Evolutionary conservation across 2,888 invertebrate species (phyloP), one percentile per base, ranked within the genome.

Genomic region (Diarsia mendica): DNA sequence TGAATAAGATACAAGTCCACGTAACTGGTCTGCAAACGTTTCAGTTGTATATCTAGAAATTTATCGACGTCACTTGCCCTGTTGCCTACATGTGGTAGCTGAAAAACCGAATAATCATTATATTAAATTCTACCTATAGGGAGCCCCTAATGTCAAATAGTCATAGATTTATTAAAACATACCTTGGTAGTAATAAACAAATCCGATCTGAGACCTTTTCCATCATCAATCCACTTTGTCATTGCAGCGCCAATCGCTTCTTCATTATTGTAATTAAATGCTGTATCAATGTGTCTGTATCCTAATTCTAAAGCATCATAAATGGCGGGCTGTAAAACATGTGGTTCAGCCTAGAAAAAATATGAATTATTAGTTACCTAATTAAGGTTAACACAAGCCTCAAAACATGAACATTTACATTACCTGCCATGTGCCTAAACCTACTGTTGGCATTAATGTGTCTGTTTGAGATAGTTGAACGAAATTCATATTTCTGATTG

Each of bases 141-240:
- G 18, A 72, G 2, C 20, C 3, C 1, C 18, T 20, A 74, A 9
- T 23, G 11, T 49, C 49, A n/a, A 60, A 10, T 58, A 44, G 5
- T 46, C n/a, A 5, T 9, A 20, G 0, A 68, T 28, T 68, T 51
- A 13, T 18, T 55, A 72, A 23, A 1, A n/a, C 70, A 70, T 75
- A 98, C 98, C 97, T 98, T 98, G n/a, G 98, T 98, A 48, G 98
- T 98, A 79, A 98, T 97, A 93, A 98, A 98, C 77, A 98, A 94
- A 67, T 98, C 98, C 87, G 97, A 97, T 76, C 98, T 95, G 78
- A 95, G 97, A 18, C 98, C 97, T 88, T 97, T 97, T 58, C 97
- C 97, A 65, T 97, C 95, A 44, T 95, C 91, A 51, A 98, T 95
- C 97, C 98, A 98, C 89, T 97, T 97, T 85, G 97, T 97, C 67